These are phyloP conservation scores for Pachyseris speciosa DNA, from an alignment of 64 coral and sea anemone species.

Conservation along the genomic window DNA sequence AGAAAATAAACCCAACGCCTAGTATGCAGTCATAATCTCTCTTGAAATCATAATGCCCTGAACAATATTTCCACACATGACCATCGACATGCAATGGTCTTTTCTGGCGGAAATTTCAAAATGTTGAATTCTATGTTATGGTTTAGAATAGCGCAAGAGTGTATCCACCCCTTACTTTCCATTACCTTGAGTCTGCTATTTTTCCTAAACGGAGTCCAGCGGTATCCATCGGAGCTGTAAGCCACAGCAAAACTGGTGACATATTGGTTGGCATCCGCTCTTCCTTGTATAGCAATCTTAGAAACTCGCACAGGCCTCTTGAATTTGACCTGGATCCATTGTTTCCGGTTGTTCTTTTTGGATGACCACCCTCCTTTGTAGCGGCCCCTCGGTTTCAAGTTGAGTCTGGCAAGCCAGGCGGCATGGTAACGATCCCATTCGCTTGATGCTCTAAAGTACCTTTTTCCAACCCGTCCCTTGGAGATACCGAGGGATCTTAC, in stretches of 20 bases:
- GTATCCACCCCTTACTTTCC: background rate
- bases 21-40: too few species aligned
- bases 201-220: conserved; percentile 75
- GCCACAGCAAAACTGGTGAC: conserved; percentile 75
- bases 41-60: too few species aligned
- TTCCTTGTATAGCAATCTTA: conserved; percentile 80
- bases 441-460: conserved; percentile 77
- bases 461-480: conserved; percentile 49
- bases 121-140: too few species aligned
- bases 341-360: conserved; percentile 55
- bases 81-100: too few species aligned
- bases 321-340: conserved; percentile 85
- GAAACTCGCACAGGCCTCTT: conserved; percentile 41
- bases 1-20: too few species aligned
- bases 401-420: conserved; percentile 66
- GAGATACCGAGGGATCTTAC: conserved; percentile 60
- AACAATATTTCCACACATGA: too few species aligned
- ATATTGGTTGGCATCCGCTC: conserved; percentile 68
- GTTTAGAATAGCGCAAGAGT: background rate
- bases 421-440: conserved; percentile 62
- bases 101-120: too few species aligned
- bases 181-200: conserved; percentile 72
- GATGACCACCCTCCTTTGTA: conserved; percentile 78
- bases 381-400: conserved; percentile 49
- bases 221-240: conserved; percentile 75